Evolutionary conservation across 2,888 invertebrate species (phyloP), one percentile per base, ranked within the genome.

Genomic region (Osedax frankpressi): DNA sequence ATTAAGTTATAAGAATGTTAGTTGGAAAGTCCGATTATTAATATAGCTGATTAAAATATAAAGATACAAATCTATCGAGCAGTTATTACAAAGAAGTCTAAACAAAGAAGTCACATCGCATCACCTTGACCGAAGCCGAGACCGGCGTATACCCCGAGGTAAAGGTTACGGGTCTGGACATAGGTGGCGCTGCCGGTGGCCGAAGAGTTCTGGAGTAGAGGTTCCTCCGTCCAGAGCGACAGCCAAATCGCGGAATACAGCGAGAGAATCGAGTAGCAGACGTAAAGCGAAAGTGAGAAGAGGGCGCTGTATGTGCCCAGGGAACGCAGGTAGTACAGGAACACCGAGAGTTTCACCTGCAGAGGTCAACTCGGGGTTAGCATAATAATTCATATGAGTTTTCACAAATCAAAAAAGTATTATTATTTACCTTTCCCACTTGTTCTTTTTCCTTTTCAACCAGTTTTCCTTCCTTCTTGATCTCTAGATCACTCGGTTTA

Each of bases 321-420:
- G 62, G 95, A 93, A 84, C 88, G 88, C 78, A 94, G 87, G 83
- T 96, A 97, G 83, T 92, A 90, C 79, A 90, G 88, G 86, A 95
- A 95, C 0, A 96, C 94, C 75, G 87, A 86, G 87, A 90, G 89
- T 85, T 93, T 92, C 1, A 97, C 92, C 85, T 85, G 77, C 44
- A 19, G 6, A 19, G n/a, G n/a, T n/a, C n/a, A n/a, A n/a, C n/a
- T n/a, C n/a, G n/a, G n/a, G n/a, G n/a, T n/a, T n/a, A n/a, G n/a
- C n/a, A n/a, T n/a, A n/a, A n/a, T n/a, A n/a, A n/a, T n/a, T n/a
- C n/a, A n/a, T n/a, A n/a, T n/a, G n/a, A n/a, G n/a, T n/a, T n/a
- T n/a, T n/a, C n/a, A n/a, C n/a, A n/a, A n/a, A n/a, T n/a, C n/a
- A n/a, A n/a, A n/a, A n/a, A n/a, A n/a, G n/a, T n/a, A n/a, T n/a